Evolutionary conservation across 2,797 vertebrate species (phyloP), one percentile per base, ranked within the genome.

Genomic region (Gambusia yucatana): DNA sequence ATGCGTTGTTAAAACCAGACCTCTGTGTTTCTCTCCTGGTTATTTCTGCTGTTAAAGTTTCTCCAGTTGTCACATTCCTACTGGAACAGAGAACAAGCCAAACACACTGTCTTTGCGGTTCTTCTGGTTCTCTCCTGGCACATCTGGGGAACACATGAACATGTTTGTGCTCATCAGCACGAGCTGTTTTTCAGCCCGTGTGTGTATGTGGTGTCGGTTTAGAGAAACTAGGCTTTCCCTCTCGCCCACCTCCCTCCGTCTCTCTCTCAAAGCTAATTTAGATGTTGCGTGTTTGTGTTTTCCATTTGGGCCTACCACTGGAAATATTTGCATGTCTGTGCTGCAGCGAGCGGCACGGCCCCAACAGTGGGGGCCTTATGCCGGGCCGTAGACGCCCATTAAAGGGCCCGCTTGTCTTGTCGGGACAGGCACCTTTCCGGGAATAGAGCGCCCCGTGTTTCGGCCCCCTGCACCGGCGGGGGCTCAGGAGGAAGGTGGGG

Each of bases 311-410:
- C 93, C 92, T 95, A 94, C 95, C 94, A 93, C 95, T 96, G 94
- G 94, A 95, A 96, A 96, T 95, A 96, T 96, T 96, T 96, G 95
- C 95, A 96, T 96, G 95, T 96, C 94, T 95, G 95, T 95, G 94
- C 94, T 90, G 91, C 87, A 93, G 94, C 89, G 84, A 82, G 90
- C 92, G 85, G 92, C 87, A 78, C 88, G 72, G 92, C 86, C 91
- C 92, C 93, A 95, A 96, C 95, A 96, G 92, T 96, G 92, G 94
- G 92, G 91, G 91, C 95, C 95, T 96, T 96, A 95, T 95, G 85
- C 91, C 89, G 79, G 87, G 76, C 89, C 86, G 91, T 91, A 88
- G 92, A 90, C 93, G 91, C 89, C 94, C 93, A 92, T 94, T 95
- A 94, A 95, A 95, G 92, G 91, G 92, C 92, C 93, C 91, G 88